Evolutionary conservation across 2,113 vertebrate species (phyloP).

Genomic region (Dicentrarchus labrax): DNA sequence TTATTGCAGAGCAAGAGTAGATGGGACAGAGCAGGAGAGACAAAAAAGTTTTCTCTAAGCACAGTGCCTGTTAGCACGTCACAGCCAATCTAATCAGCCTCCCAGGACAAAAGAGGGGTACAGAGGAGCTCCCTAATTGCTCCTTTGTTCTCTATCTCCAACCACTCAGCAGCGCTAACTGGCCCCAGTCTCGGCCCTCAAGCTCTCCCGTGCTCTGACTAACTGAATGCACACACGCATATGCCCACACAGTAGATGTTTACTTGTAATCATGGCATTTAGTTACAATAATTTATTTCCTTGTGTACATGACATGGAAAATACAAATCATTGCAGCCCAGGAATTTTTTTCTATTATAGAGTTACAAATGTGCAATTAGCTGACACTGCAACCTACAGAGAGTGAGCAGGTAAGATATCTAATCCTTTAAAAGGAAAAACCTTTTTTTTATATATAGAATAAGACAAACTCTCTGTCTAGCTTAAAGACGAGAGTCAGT

Average conservation of each 20-base stretch:
- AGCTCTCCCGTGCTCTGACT: conserved; percentile 61
- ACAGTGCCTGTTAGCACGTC: conserved; percentile 80
- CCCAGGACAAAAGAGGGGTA: conserved; percentile 74
- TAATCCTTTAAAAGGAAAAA: neutral
- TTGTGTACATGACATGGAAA: conserved; percentile 75
- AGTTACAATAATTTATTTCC: conserved; percentile 79
- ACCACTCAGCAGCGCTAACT: conserved; percentile 68
- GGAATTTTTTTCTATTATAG: conserved; percentile 37
- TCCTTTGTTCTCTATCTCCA: conserved; percentile 78
- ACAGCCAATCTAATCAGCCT: conserved; percentile 84
- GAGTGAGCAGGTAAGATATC: conserved; percentile 8
- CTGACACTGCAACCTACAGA: conserved; percentile 10
- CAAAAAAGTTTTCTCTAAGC: conserved; percentile 67
- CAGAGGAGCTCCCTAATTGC: conserved; percentile 76
- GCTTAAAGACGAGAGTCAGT: conserved; percentile 10
- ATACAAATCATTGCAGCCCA: conserved; percentile 68
- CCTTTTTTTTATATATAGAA: neutral
- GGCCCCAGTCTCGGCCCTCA: conserved; percentile 62
- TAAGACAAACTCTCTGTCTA: conserved; percentile 9
- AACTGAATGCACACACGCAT: conserved; percentile 78
- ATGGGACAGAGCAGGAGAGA: conserved; percentile 12
- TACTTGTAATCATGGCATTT: conserved; percentile 81
- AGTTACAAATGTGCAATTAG: conserved; percentile 46
- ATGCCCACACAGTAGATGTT: conserved; percentile 80
- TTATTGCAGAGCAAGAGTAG: conserved; percentile 8